Percentiles rank a stretch among this genome's conserved stretches.
These are phyloP conservation scores for Poecile atricapillus DNA, from an alignment of 2,113 vertebrate species.

Conservation along the genomic window DNA sequence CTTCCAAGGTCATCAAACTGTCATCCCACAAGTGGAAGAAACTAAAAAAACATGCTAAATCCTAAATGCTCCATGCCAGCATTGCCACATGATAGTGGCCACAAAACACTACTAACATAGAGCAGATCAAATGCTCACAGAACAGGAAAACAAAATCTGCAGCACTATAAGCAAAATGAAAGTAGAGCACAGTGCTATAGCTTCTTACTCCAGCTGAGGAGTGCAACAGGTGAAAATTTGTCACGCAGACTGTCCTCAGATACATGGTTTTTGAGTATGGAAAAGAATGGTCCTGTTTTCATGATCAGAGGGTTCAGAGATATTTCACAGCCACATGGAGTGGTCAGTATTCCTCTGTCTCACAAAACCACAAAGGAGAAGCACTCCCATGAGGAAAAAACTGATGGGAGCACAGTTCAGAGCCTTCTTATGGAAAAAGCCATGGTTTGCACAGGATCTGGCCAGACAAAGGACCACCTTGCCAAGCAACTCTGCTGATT, in stretches of 20 bases:
- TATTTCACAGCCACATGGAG: neutral
- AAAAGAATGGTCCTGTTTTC: neutral
- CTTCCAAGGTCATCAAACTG: neutral
- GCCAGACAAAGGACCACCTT: neutral
- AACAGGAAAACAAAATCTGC: neutral
- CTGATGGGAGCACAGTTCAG: neutral
- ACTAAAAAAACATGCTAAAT: neutral
- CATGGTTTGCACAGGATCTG: neutral
- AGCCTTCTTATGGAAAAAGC: neutral
- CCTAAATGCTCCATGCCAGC: rapidly evolving
- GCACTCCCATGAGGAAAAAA: neutral
- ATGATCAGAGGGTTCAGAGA: neutral
- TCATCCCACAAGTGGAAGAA: neutral
- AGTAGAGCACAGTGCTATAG: neutral
- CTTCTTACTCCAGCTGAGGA: neutral
- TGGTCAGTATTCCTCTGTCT: neutral
- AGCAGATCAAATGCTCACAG: neutral
- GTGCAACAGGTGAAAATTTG: neutral
- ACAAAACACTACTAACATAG: neutral
- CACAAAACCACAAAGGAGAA: neutral
- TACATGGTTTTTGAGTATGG: rapidly evolving
- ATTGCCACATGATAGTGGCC: neutral
- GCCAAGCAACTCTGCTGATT: neutral
- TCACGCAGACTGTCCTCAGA: neutral
- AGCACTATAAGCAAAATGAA: neutral